Percentiles rank a stretch among this genome's conserved stretches.
Conservation (phyloP, 2,113 vertebrate species). For the Halcyon senegalensis region DNA sequence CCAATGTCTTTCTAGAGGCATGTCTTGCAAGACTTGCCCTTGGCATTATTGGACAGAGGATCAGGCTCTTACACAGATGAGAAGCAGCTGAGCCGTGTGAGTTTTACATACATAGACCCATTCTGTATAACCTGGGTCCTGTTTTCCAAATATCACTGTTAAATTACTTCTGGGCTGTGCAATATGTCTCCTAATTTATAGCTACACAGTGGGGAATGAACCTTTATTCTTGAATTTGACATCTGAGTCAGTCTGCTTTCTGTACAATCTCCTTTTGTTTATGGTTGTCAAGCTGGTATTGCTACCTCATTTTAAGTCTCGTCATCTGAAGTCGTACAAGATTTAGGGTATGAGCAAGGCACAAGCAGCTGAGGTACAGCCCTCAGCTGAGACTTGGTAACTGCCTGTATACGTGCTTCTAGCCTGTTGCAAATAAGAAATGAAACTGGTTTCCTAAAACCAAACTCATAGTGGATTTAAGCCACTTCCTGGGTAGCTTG, state of each 20-base stretch:
- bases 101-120: neutral
- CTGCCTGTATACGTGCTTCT: neutral
- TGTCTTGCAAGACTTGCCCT: neutral
- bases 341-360: neutral
- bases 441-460: neutral
- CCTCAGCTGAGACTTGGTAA: neutral
- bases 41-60: neutral
- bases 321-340: neutral
- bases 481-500: conserved; percentile 8
- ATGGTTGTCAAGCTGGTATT: neutral
- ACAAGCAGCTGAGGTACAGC: neutral
- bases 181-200: neutral
- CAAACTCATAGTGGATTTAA: neutral
- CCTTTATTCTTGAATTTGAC: neutral
- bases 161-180: neutral
- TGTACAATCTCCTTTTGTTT: neutral
- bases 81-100: neutral
- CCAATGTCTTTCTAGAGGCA: neutral
- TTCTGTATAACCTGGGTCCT: neutral
- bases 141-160: neutral
- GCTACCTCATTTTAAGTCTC: neutral
- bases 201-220: neutral
- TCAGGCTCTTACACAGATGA: neutral
- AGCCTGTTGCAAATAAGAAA: neutral
- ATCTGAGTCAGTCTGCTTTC: neutral